Percentiles rank a stretch among this genome's conserved stretches.
phyloP scores from a whole-genome alignment of 2,113 vertebrate species.

The Proterorhinus semilunaris region DNA sequence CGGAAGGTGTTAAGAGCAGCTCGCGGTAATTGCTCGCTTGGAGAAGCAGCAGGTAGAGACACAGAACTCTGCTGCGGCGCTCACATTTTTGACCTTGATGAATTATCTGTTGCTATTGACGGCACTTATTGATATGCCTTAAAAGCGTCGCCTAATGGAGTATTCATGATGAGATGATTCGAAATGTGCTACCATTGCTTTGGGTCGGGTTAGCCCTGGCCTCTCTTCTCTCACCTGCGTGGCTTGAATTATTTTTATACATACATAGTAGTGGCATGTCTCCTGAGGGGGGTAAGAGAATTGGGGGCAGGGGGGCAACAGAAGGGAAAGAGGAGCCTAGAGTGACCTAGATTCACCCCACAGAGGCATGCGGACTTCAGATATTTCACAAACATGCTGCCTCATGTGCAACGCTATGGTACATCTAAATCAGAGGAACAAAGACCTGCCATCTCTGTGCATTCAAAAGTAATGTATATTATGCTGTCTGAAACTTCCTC shows the following conservation, averaged over 20 bases:
- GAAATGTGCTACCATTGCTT: slow-evolving; percentile 69
- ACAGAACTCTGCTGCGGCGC: slow-evolving; percentile 37
- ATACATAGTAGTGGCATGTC: slow-evolving; percentile 72
- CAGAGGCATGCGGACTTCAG: slow-evolving; percentile 50
- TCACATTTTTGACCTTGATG: slow-evolving; percentile 75
- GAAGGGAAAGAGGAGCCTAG: slow-evolving; percentile 66
- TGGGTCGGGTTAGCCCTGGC: slow-evolving; percentile 60
- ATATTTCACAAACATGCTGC: slow-evolving; percentile 52
- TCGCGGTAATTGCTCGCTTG: slow-evolving; percentile 63
- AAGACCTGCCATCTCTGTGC: slow-evolving; percentile 10
- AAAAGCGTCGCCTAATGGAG: slow-evolving; percentile 72
- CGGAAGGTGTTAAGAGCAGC: slow-evolving; percentile 48
- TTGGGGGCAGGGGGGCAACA: not conserved
- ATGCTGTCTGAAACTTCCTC: slow-evolving; percentile 7
- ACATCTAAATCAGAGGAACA: slow-evolving; percentile 18
- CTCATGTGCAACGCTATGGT: slow-evolving; percentile 36
- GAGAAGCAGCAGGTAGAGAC: slow-evolving; percentile 30
- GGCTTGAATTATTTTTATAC: slow-evolving; percentile 69
- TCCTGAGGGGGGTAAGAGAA: not conserved
- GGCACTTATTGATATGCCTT: slow-evolving; percentile 78
- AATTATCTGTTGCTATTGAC: slow-evolving; percentile 77
- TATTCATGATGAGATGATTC: slow-evolving; percentile 72
- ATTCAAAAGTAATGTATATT: slow-evolving; percentile 25
- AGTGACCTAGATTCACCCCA: slow-evolving; percentile 75
- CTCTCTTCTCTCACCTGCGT: slow-evolving; percentile 68